phyloP scores from a whole-genome alignment of 2,113 vertebrate genomes.

The Mungos mungo region DNA sequence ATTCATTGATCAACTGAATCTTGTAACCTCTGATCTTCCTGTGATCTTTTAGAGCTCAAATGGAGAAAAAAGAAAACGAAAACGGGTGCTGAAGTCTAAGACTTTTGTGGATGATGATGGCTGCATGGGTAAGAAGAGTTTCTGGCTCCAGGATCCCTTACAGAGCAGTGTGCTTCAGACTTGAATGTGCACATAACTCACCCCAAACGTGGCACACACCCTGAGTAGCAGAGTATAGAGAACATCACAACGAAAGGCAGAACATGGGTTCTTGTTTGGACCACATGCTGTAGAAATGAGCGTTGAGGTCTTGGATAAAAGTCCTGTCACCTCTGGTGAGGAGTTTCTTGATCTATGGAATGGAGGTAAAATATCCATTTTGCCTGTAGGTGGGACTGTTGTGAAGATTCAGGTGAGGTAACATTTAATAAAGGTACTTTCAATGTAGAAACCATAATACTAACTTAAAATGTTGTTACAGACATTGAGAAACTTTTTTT shows the following conservation, averaged over 20 bases:
- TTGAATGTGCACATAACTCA: not conserved
- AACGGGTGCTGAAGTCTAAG: slow-evolving; percentile 91
- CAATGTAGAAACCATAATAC: not conserved
- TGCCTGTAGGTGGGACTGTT: not conserved
- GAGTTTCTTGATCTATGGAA: not conserved
- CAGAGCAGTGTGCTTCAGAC: not conserved
- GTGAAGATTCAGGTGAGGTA: slow-evolving; percentile 31
- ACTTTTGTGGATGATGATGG: slow-evolving; percentile 92
- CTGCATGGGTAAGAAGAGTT: slow-evolving; percentile 89
- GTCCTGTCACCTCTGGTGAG: not conserved
- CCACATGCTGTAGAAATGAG: not conserved
- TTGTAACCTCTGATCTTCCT: not conserved
- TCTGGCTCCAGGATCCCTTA: not conserved
- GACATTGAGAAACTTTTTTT: not conserved
- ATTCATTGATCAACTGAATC: not conserved
- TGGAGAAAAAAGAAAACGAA: slow-evolving; percentile 89
- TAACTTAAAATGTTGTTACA: not conserved
- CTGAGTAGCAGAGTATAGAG: not conserved
- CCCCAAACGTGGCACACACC: too few species aligned
- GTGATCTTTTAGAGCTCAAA: slow-evolving; percentile 60
- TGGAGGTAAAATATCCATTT: not conserved
- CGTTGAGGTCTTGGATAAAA: not conserved
- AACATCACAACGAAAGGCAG: not conserved
- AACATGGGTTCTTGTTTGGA: not conserved
- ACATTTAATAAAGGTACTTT: not conserved